phyloP scores from a whole-genome alignment of 2,797 vertebrate genomes.

The Podargus strigoides region DNA sequence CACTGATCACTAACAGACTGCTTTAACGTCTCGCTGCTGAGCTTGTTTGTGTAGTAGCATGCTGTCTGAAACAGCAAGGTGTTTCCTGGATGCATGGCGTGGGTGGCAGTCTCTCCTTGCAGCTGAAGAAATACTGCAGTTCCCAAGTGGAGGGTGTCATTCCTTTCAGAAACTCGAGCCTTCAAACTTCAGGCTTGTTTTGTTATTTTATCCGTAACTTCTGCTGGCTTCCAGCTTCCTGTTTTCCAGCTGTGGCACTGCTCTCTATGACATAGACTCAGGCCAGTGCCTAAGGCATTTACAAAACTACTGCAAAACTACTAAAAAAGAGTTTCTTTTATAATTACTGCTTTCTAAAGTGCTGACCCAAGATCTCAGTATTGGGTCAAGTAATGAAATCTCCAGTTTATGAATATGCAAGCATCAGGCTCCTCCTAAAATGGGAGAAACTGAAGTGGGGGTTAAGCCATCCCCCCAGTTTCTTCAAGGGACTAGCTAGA shows the following conservation, averaged over 20 bases:
- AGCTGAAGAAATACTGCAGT: slow-evolving; percentile 47
- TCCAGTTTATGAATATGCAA: background rate
- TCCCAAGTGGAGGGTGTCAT: background rate
- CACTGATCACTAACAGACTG: background rate
- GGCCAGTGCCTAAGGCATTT: background rate
- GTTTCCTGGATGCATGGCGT: background rate
- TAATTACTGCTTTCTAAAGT: background rate
- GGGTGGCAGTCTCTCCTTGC: slow-evolving; percentile 14
- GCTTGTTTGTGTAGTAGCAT: background rate
- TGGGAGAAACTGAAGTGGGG: background rate
- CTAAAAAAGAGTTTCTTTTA: background rate
- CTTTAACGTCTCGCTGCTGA: background rate
- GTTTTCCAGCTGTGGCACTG: slow-evolving; percentile 44
- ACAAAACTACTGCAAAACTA: background rate
- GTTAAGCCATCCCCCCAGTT: background rate
- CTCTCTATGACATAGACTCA: background rate
- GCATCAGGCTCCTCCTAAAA: background rate
- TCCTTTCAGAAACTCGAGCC: slow-evolving; percentile 24
- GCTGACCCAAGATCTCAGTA: background rate
- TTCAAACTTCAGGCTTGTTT: slow-evolving; percentile 15
- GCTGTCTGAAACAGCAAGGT: background rate
- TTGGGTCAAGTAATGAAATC: background rate
- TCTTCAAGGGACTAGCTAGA: background rate
- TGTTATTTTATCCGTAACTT: background rate
- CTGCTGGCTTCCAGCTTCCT: slow-evolving; percentile 16